These are phyloP conservation scores for Stercorarius parasiticus DNA, from an alignment of 2,113 vertebrate genomes.

Conservation along the genomic window DNA sequence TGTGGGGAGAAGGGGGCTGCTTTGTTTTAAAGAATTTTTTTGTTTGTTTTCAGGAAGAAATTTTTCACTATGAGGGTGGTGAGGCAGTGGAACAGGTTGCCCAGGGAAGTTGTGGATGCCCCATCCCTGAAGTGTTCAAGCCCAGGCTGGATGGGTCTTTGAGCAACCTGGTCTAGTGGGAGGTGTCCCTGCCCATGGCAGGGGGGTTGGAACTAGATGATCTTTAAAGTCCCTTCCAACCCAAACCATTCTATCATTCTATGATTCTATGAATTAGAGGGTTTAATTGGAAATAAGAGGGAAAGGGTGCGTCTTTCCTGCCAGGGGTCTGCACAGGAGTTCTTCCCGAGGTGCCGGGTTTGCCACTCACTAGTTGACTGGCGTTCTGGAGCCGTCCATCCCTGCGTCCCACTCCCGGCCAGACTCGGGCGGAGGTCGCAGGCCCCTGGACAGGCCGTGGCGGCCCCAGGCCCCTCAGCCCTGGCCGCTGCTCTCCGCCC, in stretches of 20 bases:
- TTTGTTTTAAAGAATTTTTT: background rate
- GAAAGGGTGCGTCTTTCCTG: background rate
- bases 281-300: background rate
- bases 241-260: background rate
- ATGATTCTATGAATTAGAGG: background rate
- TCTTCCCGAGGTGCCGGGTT: background rate
- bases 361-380: accelerated
- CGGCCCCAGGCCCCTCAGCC: background rate
- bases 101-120: background rate
- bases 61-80: background rate
- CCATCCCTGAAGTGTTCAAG: background rate
- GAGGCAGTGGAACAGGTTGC: background rate
- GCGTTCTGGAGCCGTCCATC: no score
- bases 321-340: background rate
- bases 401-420: accelerated
- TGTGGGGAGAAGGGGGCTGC: background rate
- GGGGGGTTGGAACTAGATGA: background rate
- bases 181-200: background rate
- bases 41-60: background rate
- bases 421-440: background rate
- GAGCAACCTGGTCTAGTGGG: background rate
- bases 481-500: accelerated
- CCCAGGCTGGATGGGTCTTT: background rate
- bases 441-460: background rate
- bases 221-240: background rate